phyloP scores from a whole-genome alignment of 2,888 invertebrate genomes.

The Stenichneumon culpator region DNA sequence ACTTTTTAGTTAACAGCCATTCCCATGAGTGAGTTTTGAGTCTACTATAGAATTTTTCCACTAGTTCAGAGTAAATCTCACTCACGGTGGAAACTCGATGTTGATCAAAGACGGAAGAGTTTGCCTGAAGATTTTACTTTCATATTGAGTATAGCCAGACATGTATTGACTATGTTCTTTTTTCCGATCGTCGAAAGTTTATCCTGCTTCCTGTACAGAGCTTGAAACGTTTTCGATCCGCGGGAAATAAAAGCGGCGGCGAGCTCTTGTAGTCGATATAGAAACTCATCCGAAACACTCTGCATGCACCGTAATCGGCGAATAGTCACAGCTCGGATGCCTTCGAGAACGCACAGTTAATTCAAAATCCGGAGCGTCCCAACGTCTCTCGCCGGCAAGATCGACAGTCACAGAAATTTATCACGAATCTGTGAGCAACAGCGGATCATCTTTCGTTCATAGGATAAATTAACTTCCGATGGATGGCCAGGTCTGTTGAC shows the following conservation, averaged over 20 bases:
- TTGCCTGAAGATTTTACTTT: too few relatives aligned
- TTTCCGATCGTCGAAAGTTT: too few relatives aligned
- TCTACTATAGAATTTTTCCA: too few relatives aligned
- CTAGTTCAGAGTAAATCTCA: too few relatives aligned
- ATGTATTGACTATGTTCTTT: too few relatives aligned
- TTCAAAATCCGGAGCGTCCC: conserved; percentile 30
- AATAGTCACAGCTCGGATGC: background rate
- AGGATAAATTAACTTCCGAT: conserved; percentile 7
- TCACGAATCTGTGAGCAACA: background rate
- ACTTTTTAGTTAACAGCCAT: too few relatives aligned
- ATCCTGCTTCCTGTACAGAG: too few relatives aligned
- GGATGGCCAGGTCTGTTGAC: conserved; percentile 56
- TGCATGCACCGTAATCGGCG: background rate
- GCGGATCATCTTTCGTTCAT: background rate
- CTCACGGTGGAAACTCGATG: too few relatives aligned
- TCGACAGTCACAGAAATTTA: background rate
- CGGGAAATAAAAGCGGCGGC: background rate
- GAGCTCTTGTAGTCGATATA: background rate
- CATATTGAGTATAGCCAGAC: too few relatives aligned
- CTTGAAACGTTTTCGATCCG: background rate
- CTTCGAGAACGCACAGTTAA: conserved; percentile 23
- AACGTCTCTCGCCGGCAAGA: background rate
- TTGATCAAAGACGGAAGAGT: too few relatives aligned
- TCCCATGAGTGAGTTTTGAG: too few relatives aligned
- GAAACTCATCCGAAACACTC: background rate